Evolutionary conservation across 1,140 invertebrate genomes (phyloP), one percentile per base, ranked within the genome.

Genomic region (Hyles vespertilio): DNA sequence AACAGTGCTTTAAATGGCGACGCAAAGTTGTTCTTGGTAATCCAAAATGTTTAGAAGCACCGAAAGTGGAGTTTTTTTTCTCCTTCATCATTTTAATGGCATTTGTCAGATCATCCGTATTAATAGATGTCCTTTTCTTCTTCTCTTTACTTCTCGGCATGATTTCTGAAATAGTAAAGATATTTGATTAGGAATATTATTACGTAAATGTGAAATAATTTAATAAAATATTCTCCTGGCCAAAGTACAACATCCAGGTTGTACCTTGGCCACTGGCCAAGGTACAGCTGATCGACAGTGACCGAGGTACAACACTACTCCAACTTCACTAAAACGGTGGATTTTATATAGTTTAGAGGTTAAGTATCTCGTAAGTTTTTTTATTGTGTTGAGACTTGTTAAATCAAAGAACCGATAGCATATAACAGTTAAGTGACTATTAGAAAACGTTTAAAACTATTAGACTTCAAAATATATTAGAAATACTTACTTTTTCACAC

Each of bases 281-380:
- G 51, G 54, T 22, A 22, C 22, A 22, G 22, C 22, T 22, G 22
- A 22, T 58, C 56, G 58, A 59, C 58, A 54, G 51, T 63, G 56
- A 63, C 61, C 56, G 56, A 63, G 50, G 61, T 63, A 63, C 61
- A 63, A 63, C 61, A 63, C 61, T 58, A 58, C 61, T 58, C 50
- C 54, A 63, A 54, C 51, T 54, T 58, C 51, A 49, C 22, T 43
- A 64, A 64, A 64, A 59, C 51, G 57, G 45, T 59, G 51, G 52
- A 59, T 59, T 59, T 59, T 59, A 64, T 34, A 54, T 58, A 63
- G 52, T 56, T 64, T 64, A 58, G 32, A 53, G 33, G 33, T 63
- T 50, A 53, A 51, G 32, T 63, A 63, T 51, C 12, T 58, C 47
- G 9, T 52, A 45, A 9, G 47, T 57, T 48, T 43, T 43, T 44